phyloP scores from a whole-genome alignment of 2,113 vertebrate species.

The Porphyrio hochstetteri region DNA sequence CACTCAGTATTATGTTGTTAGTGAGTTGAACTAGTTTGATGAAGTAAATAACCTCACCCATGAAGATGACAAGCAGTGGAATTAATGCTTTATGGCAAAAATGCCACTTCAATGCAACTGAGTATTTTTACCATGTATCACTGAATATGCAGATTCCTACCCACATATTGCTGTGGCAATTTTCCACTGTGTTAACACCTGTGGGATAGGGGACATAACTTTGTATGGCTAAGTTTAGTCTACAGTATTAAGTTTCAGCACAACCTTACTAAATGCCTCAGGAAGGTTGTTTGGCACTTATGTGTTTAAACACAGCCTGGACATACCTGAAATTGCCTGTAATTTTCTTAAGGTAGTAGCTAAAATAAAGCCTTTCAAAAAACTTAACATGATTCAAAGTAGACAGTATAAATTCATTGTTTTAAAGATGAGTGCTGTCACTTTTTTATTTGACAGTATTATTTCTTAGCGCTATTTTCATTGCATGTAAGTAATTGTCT shows the following conservation, averaged over 20 bases:
- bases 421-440: conserved; percentile 9
- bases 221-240: neutral
- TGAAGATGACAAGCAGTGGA: neutral
- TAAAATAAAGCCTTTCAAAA: neutral
- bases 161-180: neutral
- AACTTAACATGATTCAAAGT: neutral
- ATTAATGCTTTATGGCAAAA: neutral
- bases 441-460: conserved; percentile 22
- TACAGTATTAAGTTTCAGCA: neutral
- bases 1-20: neutral
- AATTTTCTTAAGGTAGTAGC: neutral
- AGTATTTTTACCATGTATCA: neutral
- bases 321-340: neutral
- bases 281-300: neutral
- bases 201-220: neutral
- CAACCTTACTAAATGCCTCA: neutral
- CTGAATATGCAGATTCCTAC: neutral
- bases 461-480: conserved; percentile 42
- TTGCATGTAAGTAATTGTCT: conserved; percentile 50
- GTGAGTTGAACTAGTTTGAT: neutral
- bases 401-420: conserved; percentile 20
- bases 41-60: neutral
- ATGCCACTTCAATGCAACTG: neutral
- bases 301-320: neutral
- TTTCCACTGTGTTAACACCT: neutral